phyloP scores from a whole-genome alignment of 1,140 invertebrate species.

The Drosophila elegans region DNA sequence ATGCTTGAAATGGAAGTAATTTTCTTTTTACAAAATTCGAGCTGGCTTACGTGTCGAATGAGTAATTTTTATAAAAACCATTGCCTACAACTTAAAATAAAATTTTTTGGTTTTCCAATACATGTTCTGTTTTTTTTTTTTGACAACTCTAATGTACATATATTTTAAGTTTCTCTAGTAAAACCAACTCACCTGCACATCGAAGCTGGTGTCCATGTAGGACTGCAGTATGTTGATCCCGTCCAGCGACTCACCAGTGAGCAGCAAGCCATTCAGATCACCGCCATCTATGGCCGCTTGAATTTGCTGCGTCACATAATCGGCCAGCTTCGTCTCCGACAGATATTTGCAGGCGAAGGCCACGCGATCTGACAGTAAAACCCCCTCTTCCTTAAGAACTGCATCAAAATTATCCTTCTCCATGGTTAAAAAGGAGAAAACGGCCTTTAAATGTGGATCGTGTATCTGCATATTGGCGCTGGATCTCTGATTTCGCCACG shows the following conservation, averaged over 20 bases:
- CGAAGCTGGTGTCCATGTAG: constrained; percentile 95
- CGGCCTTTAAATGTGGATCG: constrained; percentile 95
- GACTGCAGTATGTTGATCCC: constrained; percentile 93
- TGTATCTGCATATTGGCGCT: constrained; percentile 89
- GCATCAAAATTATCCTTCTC: constrained; percentile 92
- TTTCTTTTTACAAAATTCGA: too few relatives aligned
- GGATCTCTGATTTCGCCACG: constrained; percentile 93
- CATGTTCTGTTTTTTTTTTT: too few relatives aligned
- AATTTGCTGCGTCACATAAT: constrained; percentile 91
- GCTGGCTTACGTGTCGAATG: too few relatives aligned
- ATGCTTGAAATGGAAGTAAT: too few relatives aligned
- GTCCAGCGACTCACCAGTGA: constrained; percentile 91
- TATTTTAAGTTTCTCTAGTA: neutral
- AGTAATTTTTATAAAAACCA: too few relatives aligned
- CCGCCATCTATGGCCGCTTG: constrained; percentile 90
- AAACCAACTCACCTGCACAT: constrained; percentile 88
- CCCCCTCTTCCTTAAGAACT: constrained; percentile 92
- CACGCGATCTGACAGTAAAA: constrained; percentile 94
- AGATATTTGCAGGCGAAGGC: constrained; percentile 97
- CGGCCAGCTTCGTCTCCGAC: constrained; percentile 91
- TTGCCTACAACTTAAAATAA: too few relatives aligned
- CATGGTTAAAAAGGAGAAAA: constrained; percentile 96
- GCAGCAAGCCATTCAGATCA: constrained; percentile 93
- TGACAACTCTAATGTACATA: too few relatives aligned
- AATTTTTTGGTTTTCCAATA: too few relatives aligned